These are phyloP conservation scores for Acrossocheilus wenchowensis DNA, from an alignment of 2,797 vertebrate genomes.

Conservation along the genomic window DNA sequence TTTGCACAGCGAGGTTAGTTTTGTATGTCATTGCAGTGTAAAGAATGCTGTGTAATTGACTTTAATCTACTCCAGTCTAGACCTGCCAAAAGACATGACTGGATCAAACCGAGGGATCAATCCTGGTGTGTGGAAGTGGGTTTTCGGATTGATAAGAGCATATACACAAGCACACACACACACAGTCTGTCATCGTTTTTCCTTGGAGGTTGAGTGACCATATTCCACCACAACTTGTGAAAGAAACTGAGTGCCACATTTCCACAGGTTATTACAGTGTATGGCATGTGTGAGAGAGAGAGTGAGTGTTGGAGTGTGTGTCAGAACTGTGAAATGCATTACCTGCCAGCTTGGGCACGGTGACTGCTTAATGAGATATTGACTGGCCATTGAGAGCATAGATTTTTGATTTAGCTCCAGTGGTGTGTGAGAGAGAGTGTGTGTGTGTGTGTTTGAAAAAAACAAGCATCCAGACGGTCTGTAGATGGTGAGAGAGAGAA, in stretches of 20 bases:
- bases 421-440: constrained; percentile 53
- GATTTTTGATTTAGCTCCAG: constrained; percentile 82
- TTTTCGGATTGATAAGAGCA: constrained; percentile 34
- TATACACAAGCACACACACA: background rate
- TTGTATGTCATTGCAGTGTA: background rate
- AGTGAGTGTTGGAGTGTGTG: constrained; percentile 39
- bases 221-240: constrained; percentile 56
- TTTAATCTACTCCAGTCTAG: constrained; percentile 39
- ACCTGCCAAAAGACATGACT: constrained; percentile 42
- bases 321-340: constrained; percentile 68
- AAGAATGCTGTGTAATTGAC: background rate
- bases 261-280: constrained; percentile 76
- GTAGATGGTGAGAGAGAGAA: constrained; percentile 6
- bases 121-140: constrained; percentile 22
- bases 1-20: background rate
- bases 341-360: constrained; percentile 72
- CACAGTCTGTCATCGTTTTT: constrained; percentile 6
- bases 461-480: constrained; percentile 1
- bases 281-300: constrained; percentile 64
- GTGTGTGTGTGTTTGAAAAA: constrained; percentile 54
- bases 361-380: constrained; percentile 85
- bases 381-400: constrained; percentile 82
- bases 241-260: constrained; percentile 72
- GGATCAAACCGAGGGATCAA: constrained; percentile 32
- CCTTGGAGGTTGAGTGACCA: constrained; percentile 30